phyloP scores from a whole-genome alignment of 2,113 vertebrate species.

The Eupsittula cactorum region DNA sequence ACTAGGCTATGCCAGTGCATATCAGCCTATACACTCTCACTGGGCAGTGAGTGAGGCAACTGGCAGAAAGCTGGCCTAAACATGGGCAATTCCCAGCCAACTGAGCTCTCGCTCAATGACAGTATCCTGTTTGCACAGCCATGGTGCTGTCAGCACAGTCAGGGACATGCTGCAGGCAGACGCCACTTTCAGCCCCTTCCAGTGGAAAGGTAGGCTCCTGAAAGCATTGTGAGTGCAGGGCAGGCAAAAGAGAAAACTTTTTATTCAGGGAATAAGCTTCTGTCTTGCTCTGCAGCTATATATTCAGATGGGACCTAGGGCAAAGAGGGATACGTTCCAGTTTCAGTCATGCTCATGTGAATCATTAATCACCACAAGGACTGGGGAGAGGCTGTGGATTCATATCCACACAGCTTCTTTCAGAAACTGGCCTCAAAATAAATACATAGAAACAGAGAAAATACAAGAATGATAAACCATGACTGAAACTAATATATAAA shows the following conservation, averaged over 20 bases:
- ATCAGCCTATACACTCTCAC: not conserved
- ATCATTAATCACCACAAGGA: conserved; percentile 26
- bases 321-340: conserved; percentile 18
- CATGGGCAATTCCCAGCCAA: not conserved
- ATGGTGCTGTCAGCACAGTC: not conserved
- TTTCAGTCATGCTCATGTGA: conserved; percentile 30
- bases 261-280: not conserved
- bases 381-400: not conserved
- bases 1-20: not conserved
- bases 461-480: not conserved
- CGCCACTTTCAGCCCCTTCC: not conserved
- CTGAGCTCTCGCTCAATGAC: not conserved
- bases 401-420: not conserved
- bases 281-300: not conserved
- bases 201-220: not conserved
- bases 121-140: not conserved
- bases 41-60: fast-evolving
- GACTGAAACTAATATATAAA: not conserved
- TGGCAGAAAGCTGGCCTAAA: not conserved
- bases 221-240: not conserved
- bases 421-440: not conserved
- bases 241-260: not conserved
- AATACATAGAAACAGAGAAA: not conserved
- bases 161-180: not conserved
- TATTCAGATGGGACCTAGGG: not conserved